Evolutionary conservation across 2,797 vertebrate genomes (phyloP).

Genomic region (Anguilla marmorata): DNA sequence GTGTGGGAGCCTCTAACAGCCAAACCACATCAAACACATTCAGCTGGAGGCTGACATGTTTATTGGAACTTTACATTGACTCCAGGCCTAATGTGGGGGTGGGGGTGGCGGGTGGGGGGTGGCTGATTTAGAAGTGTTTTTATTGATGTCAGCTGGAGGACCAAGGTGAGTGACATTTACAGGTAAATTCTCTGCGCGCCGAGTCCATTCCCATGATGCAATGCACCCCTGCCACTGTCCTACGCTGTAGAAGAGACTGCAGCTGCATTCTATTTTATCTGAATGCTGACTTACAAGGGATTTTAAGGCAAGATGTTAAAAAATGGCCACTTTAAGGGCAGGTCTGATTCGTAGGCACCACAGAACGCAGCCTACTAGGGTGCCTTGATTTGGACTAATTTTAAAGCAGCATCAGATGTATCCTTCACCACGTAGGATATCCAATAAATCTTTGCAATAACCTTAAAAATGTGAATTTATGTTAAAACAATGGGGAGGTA

Average conservation of each 20-base stretch:
- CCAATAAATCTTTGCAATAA: not conserved
- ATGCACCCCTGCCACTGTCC: conserved; percentile 30
- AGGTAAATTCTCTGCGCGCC: conserved; percentile 51
- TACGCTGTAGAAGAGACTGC: conserved; percentile 24
- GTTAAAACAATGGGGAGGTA: not conserved
- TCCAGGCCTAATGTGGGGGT: conserved; percentile 35
- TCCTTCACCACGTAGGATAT: not conserved
- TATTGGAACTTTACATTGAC: conserved; percentile 52
- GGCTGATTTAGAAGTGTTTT: conserved; percentile 55
- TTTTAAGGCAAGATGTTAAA: not conserved
- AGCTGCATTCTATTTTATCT: not conserved
- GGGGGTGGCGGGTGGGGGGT: conserved; percentile 11
- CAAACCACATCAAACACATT: conserved; percentile 50
- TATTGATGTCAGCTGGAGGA: conserved; percentile 56
- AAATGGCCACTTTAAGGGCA: not conserved
- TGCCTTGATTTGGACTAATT: not conserved
- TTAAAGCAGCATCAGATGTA: not conserved
- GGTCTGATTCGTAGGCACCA: not conserved
- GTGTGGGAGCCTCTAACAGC: conserved; percentile 53
- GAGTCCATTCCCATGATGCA: conserved; percentile 55
- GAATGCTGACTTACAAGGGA: not conserved
- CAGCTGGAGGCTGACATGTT: conserved; percentile 45
- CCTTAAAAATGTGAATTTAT: not conserved
- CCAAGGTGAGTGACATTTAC: conserved; percentile 61
- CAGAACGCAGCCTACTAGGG: not conserved